Conservation (phyloP, 23 tunicate species). For the Botrylloides violaceus region DNA sequence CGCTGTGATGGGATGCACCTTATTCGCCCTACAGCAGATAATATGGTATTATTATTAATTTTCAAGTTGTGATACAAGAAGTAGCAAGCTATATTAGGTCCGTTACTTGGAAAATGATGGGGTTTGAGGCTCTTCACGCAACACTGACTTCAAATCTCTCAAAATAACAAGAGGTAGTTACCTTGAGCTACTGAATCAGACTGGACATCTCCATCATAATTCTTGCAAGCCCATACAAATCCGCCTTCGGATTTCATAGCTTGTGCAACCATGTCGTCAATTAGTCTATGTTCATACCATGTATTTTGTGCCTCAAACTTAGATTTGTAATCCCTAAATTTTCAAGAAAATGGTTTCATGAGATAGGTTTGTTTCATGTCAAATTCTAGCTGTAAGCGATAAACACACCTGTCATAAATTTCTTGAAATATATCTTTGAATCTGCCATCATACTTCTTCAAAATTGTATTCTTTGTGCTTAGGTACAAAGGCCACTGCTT, state of each 20-base stretch:
- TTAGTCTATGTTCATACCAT: slow-evolving; percentile 95
- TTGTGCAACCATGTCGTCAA: slow-evolving; percentile 95
- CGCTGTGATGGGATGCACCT: too few relatives aligned
- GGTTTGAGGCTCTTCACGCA: too few relatives aligned
- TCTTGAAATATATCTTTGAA: slow-evolving; percentile 90
- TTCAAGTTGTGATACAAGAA: too few relatives aligned
- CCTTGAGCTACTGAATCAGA: slow-evolving; percentile 97
- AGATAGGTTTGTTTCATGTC: too few relatives aligned
- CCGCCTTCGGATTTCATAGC: slow-evolving; percentile 97
- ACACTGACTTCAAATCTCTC: too few relatives aligned
- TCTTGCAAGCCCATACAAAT: slow-evolving; percentile 97
- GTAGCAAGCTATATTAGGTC: too few relatives aligned
- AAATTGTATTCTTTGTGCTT: slow-evolving; percentile 87
- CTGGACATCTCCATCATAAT: slow-evolving; percentile 95
- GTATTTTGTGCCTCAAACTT: slow-evolving; percentile 50
- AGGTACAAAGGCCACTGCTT: slow-evolving; percentile 88
- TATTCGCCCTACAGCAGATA: too few relatives aligned
- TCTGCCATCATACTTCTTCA: slow-evolving; percentile 94
- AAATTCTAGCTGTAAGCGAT: too few relatives aligned
- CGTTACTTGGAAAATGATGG: too few relatives aligned
- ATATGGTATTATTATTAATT: too few relatives aligned
- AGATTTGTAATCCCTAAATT: slow-evolving; percentile 44
- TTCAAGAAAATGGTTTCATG: too few relatives aligned
- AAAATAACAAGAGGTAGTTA: too few relatives aligned
- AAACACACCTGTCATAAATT: slow-evolving; percentile 66